Evolutionary conservation across 1,140 invertebrate species (phyloP).

Genomic region (Whitmania pigra): DNA sequence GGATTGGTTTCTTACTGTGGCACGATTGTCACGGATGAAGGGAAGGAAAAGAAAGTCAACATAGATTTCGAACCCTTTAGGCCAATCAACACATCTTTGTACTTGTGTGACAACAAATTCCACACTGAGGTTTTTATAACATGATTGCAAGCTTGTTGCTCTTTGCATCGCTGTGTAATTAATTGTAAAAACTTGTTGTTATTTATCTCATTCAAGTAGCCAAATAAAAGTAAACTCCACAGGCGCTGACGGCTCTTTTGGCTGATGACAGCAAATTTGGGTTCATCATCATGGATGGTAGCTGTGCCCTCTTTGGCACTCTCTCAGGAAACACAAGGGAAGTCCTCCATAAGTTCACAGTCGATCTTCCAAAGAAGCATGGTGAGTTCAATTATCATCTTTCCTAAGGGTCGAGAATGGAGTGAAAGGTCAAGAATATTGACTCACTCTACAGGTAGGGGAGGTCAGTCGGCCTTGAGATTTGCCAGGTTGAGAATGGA

Average conservation of each 20-base stretch:
- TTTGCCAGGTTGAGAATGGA: constrained; percentile 98
- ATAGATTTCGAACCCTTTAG: constrained; percentile 99
- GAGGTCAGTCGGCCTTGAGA: constrained; percentile 97
- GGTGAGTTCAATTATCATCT: constrained; percentile 46
- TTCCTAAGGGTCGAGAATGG: constrained; percentile 12
- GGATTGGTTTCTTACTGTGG: constrained; percentile 99
- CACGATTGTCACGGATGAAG: constrained; percentile 96
- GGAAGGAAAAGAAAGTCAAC: constrained; percentile 99
- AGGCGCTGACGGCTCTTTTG: constrained; percentile 82
- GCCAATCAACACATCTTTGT: constrained; percentile 97
- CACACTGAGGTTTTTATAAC: constrained; percentile 44
- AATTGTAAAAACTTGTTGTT: too few relatives aligned
- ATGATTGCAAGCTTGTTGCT: constrained; percentile 5
- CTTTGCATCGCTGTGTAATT: too few relatives aligned
- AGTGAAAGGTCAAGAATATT: neutral
- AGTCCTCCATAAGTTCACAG: constrained; percentile 96
- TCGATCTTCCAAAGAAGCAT: constrained; percentile 98
- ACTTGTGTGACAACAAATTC: constrained; percentile 96
- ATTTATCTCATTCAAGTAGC: too few relatives aligned
- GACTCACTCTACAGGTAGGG: constrained; percentile 54
- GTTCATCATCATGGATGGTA: constrained; percentile 99
- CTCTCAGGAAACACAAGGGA: constrained; percentile 85
- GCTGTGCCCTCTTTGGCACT: constrained; percentile 95
- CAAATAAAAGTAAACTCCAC: constrained; percentile 21
- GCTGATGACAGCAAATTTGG: constrained; percentile 99